Evolutionary conservation across 1,140 invertebrate genomes (phyloP).

Genomic region (Eumaeus atala): DNA sequence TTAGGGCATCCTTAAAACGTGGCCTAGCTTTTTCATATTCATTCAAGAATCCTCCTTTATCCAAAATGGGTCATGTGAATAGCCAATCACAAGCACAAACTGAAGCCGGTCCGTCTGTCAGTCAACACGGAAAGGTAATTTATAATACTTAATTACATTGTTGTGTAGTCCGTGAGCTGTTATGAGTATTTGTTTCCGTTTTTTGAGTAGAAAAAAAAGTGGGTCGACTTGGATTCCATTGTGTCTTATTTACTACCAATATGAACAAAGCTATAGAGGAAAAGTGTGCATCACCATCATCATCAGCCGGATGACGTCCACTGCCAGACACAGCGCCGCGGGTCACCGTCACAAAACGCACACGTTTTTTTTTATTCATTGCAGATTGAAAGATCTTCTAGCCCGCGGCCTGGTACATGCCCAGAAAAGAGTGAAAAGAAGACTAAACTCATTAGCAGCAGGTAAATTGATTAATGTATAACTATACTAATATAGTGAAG

Average conservation of each 20-base stretch:
- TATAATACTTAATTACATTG: neutral
- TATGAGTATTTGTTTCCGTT: too few relatives aligned
- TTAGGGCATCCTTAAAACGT: constrained; percentile 45
- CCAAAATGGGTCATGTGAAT: constrained; percentile 50
- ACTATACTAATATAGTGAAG: neutral
- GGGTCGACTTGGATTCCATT: too few relatives aligned
- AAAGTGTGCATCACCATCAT: too few relatives aligned
- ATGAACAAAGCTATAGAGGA: too few relatives aligned
- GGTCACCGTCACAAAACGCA: too few relatives aligned
- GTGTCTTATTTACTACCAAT: too few relatives aligned
- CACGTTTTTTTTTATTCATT: neutral
- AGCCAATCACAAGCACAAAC: constrained; percentile 34
- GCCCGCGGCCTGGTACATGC: constrained; percentile 6
- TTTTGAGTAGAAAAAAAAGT: too few relatives aligned
- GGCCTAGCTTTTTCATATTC: constrained; percentile 53
- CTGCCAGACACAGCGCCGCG: too few relatives aligned
- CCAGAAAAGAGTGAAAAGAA: constrained; percentile 29
- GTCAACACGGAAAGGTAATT: neutral
- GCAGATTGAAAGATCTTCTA: constrained; percentile 20
- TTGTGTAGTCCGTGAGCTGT: too few relatives aligned
- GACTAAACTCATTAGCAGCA: constrained; percentile 24
- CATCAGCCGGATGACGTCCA: too few relatives aligned
- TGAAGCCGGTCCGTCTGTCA: neutral
- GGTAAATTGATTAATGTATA: constrained; percentile 17
- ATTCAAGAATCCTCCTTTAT: constrained; percentile 44